A percentile compares a stretch with the other conserved stretches of the same genome.
Evolutionary conservation across 2,113 vertebrate species (phyloP).

Genomic region (Urocolius indicus): DNA sequence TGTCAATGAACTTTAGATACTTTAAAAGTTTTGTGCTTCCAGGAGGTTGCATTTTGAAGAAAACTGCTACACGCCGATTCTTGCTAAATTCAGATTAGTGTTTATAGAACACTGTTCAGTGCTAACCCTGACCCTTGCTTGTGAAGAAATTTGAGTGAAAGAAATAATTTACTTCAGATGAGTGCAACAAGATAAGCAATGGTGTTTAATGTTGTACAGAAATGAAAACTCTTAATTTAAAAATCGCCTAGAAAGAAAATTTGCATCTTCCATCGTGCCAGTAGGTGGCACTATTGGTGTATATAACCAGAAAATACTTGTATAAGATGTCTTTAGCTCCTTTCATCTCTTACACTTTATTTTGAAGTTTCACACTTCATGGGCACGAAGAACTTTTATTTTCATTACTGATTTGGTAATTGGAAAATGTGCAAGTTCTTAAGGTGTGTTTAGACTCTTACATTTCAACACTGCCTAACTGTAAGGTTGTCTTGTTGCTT

Average conservation of each 20-base stretch:
- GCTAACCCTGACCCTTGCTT: background rate
- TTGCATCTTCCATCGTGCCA: background rate
- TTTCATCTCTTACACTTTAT: background rate
- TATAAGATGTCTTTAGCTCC: background rate
- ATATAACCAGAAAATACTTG: background rate
- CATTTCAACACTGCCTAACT: background rate
- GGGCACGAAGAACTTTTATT: background rate
- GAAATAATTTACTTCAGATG: background rate
- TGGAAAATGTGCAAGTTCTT: background rate
- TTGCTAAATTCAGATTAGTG: background rate
- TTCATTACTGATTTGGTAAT: background rate
- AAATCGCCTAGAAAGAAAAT: background rate
- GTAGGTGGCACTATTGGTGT: slow-evolving; percentile 52
- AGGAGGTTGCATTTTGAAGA: background rate
- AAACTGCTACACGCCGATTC: background rate
- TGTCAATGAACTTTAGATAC: background rate
- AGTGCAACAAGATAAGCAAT: background rate
- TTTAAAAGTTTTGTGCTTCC: background rate
- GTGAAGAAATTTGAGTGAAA: background rate
- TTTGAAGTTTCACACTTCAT: background rate
- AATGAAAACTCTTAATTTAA: background rate
- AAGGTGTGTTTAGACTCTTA: background rate
- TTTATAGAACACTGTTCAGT: background rate
- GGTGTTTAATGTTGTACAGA: background rate
- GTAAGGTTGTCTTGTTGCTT: background rate